Base-by-base conservation (phyloP, 2,797 vertebrate genomes). In the Anguilla obscura region DNA sequence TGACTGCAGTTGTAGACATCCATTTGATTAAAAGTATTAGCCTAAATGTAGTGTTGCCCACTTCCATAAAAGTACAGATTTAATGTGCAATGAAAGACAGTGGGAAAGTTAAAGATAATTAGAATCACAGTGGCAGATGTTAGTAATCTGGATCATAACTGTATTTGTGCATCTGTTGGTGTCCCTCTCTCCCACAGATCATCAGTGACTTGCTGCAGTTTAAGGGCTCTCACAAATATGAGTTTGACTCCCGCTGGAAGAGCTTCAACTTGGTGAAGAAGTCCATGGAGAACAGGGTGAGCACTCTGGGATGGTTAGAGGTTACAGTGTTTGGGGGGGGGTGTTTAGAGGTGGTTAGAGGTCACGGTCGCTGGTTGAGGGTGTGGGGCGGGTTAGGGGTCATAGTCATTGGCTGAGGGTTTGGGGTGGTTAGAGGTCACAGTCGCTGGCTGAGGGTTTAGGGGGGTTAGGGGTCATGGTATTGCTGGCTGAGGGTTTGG, bases 211-310 rank as follows among this genome's bases (percentile, higher is more conserved):
- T 99, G 92, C 93, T 99, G 90, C 97, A 98, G 63, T 99, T 99
- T 90, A 99, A 97, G 94, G 98, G 98, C 79, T 98, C 97, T 90
- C 98, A 99, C 93, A 99, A 99, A 88, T 97, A 98, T n/a, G 98
- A 99, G 94, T 99, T 99, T 94, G 98, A 99, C 92, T 98, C 98
- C 0, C 96, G 98, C 69, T 99, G 98, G 98, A 99, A 99, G 93
- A 99, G 98, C 94, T 99, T 99, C 95, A 98, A 97, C 90, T 95
- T 99, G 88, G 98, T 99, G 91, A 99, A 99, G 93, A 99, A 98
- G 92, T 99, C 98, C 12, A 99, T 99, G 98, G 98, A 99, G 94
- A 99, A 99, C 94, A 95, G 97, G 96, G 98, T 99, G 80, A 96
- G 97, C 95, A 88, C 89, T 84, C 87, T n/a, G 30, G 10, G 40